Evolutionary conservation across 1,140 invertebrate genomes (phyloP).

Genomic region (Solenopsis fugax): DNA sequence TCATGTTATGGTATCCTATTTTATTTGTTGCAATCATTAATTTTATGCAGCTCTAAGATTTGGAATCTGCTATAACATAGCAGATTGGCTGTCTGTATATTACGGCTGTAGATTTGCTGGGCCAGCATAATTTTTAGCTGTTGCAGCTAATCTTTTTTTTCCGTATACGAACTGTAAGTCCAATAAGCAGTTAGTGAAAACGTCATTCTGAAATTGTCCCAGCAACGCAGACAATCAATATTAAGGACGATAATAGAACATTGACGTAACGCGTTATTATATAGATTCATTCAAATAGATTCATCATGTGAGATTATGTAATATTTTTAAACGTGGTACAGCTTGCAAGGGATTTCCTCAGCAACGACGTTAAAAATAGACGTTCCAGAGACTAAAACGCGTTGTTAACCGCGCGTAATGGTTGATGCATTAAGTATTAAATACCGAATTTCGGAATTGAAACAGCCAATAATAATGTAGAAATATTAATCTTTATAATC

Average conservation of each 20-base stretch:
- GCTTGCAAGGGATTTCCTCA: neutral
- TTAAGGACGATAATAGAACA: constrained; percentile 64
- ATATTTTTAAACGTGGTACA: constrained; percentile 24
- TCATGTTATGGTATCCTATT: too few species aligned
- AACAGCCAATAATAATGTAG: neutral
- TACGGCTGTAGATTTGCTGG: too few species aligned
- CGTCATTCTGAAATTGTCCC: neutral
- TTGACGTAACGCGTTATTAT: constrained; percentile 28
- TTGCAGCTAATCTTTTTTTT: too few species aligned
- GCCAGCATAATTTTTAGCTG: too few species aligned
- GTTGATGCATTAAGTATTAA: constrained; percentile 2
- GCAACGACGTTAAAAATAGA: neutral
- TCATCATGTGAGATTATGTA: neutral
- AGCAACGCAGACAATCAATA: constrained; percentile 55
- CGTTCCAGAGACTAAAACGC: neutral
- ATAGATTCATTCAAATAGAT: constrained; percentile 4
- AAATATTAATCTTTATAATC: constrained; percentile 12
- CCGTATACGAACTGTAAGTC: neutral
- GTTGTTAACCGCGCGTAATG: neutral
- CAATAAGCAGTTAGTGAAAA: constrained; percentile 1
- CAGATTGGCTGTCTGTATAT: too few species aligned
- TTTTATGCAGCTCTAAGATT: too few species aligned
- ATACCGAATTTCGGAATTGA: neutral
- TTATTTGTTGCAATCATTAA: too few species aligned
- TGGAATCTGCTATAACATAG: too few species aligned